phyloP scores from a whole-genome alignment of 2,113 vertebrate species.

The Oenanthe melanoleuca region DNA sequence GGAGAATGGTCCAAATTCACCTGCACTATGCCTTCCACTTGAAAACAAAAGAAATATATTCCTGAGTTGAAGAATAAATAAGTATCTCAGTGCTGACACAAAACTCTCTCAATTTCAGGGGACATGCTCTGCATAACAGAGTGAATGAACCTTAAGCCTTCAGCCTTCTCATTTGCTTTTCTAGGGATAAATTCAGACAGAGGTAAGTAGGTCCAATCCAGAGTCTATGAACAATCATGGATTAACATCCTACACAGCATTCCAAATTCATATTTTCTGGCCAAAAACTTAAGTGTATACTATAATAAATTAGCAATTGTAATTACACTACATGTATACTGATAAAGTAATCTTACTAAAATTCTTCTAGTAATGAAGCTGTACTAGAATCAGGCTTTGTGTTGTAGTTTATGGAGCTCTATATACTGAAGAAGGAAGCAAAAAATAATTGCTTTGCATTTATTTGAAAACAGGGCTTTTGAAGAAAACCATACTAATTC shows the following conservation, averaged over 20 bases:
- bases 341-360: neutral
- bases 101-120: neutral
- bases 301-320: neutral
- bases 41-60: neutral
- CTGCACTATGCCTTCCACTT: neutral
- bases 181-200: neutral
- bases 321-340: neutral
- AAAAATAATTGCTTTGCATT: neutral
- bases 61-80: neutral
- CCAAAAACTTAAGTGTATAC: neutral
- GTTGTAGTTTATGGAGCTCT: neutral
- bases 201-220: neutral
- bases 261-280: neutral
- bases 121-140: neutral
- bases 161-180: neutral
- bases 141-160: neutral
- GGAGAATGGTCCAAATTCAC: neutral
- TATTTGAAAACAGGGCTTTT: neutral
- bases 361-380: neutral
- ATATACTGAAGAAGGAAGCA: neutral
- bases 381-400: neutral
- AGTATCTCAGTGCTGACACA: neutral
- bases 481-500: neutral
- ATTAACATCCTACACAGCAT: neutral
- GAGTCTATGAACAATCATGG: neutral